These are phyloP conservation scores for Paradoxurus hermaphroditus DNA, from an alignment of 2,113 vertebrate genomes.

Conservation along the genomic window DNA sequence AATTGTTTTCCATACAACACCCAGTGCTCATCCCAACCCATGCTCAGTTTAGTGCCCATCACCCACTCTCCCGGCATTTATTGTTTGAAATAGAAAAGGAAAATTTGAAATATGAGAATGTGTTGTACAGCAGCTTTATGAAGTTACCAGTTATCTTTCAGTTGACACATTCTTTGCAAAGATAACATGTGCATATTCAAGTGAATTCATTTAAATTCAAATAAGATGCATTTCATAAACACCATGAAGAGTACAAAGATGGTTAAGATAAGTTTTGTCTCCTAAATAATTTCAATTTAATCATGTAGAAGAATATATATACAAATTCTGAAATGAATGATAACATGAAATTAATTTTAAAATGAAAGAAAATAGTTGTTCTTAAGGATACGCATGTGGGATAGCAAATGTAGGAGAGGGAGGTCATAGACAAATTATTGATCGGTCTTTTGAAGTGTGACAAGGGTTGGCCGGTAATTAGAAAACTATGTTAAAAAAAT, in stretches of 20 bases:
- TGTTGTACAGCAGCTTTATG: background rate
- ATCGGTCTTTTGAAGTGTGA: background rate
- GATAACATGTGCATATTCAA: background rate
- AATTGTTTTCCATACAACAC: too few species aligned
- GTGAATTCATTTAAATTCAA: background rate
- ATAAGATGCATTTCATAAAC: background rate
- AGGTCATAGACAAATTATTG: background rate
- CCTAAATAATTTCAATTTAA: background rate
- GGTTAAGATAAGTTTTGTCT: background rate
- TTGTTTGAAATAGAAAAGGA: conserved; percentile 23
- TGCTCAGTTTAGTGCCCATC: too few species aligned
- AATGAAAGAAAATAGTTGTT: background rate
- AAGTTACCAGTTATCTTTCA: conserved; percentile 20
- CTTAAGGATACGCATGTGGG: background rate
- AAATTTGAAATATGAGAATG: conserved; percentile 6
- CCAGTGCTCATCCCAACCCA: too few species aligned
- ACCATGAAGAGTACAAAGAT: background rate
- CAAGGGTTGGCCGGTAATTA: background rate
- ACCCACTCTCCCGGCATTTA: too few species aligned
- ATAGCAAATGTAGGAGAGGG: background rate
- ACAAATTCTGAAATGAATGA: background rate
- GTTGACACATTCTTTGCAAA: background rate
- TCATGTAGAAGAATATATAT: background rate
- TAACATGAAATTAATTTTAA: background rate
- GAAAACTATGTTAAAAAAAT: background rate